These are phyloP conservation scores for Physocephala rufipes DNA, from an alignment of 2,888 invertebrate genomes.

Conservation along the genomic window DNA sequence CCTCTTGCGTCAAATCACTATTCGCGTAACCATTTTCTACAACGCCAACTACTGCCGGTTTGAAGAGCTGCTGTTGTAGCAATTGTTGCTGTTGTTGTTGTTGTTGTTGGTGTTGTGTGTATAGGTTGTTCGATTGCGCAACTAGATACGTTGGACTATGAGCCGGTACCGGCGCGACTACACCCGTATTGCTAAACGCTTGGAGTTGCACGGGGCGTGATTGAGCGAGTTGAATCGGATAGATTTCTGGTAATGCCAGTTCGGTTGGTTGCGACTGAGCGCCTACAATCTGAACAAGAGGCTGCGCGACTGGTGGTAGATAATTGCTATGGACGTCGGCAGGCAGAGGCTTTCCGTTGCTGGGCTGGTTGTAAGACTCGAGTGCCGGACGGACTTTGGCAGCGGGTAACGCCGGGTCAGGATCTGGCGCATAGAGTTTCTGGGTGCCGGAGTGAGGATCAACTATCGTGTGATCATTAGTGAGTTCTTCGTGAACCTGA, in stretches of 20 bases:
- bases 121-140: conserved; percentile 65
- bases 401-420: conserved; percentile 66
- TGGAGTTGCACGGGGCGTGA: conserved; percentile 59
- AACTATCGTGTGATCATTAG: conserved; percentile 63
- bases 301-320: conserved; percentile 56
- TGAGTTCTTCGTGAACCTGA: conserved; percentile 69
- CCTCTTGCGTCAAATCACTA: conserved; percentile 61
- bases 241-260: conserved; percentile 66
- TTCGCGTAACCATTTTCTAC: conserved; percentile 55
- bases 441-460: conserved; percentile 64
- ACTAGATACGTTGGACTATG: conserved; percentile 65
- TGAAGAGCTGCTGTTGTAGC: conserved; percentile 68
- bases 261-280: conserved; percentile 56
- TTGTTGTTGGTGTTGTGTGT: conserved; percentile 62
- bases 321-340: conserved; percentile 61
- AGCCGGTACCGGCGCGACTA: conserved; percentile 59
- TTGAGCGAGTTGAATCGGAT: conserved; percentile 65
- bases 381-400: conserved; percentile 63
- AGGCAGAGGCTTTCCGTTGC: conserved; percentile 64
- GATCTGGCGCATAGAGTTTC: conserved; percentile 68
- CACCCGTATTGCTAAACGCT: conserved; percentile 58
- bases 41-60: conserved; percentile 64
- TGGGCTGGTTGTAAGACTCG: conserved; percentile 65
- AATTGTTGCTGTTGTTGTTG: conserved; percentile 58
- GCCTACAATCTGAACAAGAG: conserved; percentile 60